A percentile compares a stretch with the other conserved stretches of the same genome.
phyloP scores from a whole-genome alignment of 2,888 invertebrate species.

The Phyllotreta striolata region DNA sequence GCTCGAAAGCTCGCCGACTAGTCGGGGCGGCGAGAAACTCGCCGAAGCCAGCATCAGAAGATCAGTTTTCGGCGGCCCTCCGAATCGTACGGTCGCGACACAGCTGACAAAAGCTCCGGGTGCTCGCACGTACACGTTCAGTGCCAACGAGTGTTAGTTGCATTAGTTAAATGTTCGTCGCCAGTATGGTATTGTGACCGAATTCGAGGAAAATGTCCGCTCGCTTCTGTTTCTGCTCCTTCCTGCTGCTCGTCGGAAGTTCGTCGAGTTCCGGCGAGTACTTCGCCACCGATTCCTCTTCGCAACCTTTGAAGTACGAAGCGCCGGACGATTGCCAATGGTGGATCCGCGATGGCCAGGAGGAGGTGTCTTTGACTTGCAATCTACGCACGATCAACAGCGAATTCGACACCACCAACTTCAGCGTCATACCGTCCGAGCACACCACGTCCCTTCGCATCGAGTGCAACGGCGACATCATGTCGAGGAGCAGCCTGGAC shows the following conservation, averaged over 20 bases:
- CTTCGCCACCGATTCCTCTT: slow-evolving; percentile 54
- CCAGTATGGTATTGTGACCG: slow-evolving; percentile 30
- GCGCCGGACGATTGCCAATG: slow-evolving; percentile 88
- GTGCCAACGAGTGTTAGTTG: too few species aligned
- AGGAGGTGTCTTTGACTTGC: slow-evolving; percentile 81
- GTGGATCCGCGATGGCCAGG: slow-evolving; percentile 70
- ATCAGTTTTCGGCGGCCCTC: slow-evolving; percentile 52
- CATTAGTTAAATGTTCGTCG: background rate
- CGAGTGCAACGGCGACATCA: slow-evolving; percentile 81
- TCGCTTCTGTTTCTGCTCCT: slow-evolving; percentile 34
- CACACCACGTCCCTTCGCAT: slow-evolving; percentile 81
- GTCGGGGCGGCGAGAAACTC: slow-evolving; percentile 50
- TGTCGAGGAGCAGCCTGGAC: slow-evolving; percentile 81
- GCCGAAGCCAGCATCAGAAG: slow-evolving; percentile 50
- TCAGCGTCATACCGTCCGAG: slow-evolving; percentile 85
- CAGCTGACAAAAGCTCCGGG: slow-evolving; percentile 4
- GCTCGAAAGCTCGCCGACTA: slow-evolving; percentile 62
- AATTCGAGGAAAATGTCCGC: slow-evolving; percentile 40
- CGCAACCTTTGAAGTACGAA: slow-evolving; percentile 70
- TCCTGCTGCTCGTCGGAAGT: slow-evolving; percentile 12
- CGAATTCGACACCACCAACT: slow-evolving; percentile 88
- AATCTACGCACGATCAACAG: slow-evolving; percentile 85
- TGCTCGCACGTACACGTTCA: background rate
- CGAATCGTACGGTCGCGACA: slow-evolving; percentile 43
- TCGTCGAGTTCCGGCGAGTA: slow-evolving; percentile 18